Evolutionary conservation across 2,797 vertebrate genomes (phyloP), one percentile per base, ranked within the genome.

Genomic region (Gouania willdenowi): DNA sequence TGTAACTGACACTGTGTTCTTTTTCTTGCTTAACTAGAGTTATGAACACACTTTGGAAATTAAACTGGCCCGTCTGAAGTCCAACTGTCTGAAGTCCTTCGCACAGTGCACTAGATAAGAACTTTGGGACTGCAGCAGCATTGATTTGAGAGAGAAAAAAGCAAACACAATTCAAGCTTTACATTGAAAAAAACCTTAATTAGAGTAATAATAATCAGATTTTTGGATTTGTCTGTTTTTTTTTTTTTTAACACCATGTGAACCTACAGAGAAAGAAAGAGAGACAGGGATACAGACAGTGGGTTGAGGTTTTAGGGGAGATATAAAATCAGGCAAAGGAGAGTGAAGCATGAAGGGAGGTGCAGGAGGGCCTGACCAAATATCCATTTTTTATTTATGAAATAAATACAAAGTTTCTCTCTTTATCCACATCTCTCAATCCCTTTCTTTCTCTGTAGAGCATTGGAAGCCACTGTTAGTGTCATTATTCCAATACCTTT

Each of bases 211-310:
- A 4, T 81, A 82, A 73, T 77, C 67, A 79, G 75, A 79, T 85
- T 77, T 84, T 65, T 81, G 65, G 54, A 81, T 75, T 52, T 80
- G 75, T 82, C 51, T 82, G 70, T 86, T 79, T 56, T n/a, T n/a
- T n/a, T n/a, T n/a, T n/a, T n/a, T n/a, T n/a, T n/a, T n/a, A n/a
- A n/a, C n/a, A n/a, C n/a, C n/a, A 75, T 89, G 82, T 88, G 84
- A 86, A 85, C 79, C 79, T 85, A 84, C 88, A 89, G 88, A 90
- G 88, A 90, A 90, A 89, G 89, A 89, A 84, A 88, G 87, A 87
- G 84, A 87, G 73, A 79, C 82, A 83, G 82, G 71, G 71, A 82
- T 86, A 75, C 76, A 34, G 65, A 68, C 58, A 71, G 59, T 33
- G 41, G 64, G 48, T 57, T 55, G 41, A 48, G 61, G 46, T 43